Base-by-base conservation (phyloP, 64 coral and sea anemone genomes). In the Acropora yongei region DNA sequence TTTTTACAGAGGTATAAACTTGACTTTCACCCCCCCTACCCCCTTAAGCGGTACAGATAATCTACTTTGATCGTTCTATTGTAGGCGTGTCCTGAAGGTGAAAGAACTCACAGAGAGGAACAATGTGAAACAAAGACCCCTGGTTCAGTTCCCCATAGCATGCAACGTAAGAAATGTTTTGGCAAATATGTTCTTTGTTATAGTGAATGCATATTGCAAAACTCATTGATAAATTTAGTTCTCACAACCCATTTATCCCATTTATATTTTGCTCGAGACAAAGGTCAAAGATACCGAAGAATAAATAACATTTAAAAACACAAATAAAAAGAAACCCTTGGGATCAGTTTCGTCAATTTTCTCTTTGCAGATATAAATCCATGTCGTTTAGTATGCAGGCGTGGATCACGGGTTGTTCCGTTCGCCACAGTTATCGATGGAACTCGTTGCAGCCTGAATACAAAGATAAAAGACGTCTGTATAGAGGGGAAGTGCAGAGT, bases 61-160 rank as follows among this genome's bases (percentile, higher is more conserved):
- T 66, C 2, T 66, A 66, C 14, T 18, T 11, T 39, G 14, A 3
- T 1, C 11, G n/a, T 17, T 42, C 0, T 71, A 19, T 20, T 84
- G 12, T 41, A 95, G 93, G 88, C 66, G 45, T 95, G 93, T 73
- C 88, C 93, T 68, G 30, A 87, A 73, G 88, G 81, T 17, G 57
- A 76, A 10, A 78, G 75, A 63, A 90, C 87, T 39, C 92, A 90
- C 47, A 82, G 93, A 49, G 75, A 93, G 41, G 40, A 83, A 78
- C 93, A 95, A 44, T 98, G 95, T 8, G 76, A 93, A 58, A 69
- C 30, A 0, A 73, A 91, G 0, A 8, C 57, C 9, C 46, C 71
- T 2, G 83, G 78, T 2, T 82, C 89, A 11, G 2, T 47, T n/a
- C 88, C 88, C 0, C 75, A 90, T 13, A 44, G 60, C 41, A 45